A percentile compares a stretch with the other conserved stretches of the same genome.
Evolutionary conservation across 2,113 vertebrate genomes (phyloP).

Genomic region (Campylomormyrus numenius): DNA sequence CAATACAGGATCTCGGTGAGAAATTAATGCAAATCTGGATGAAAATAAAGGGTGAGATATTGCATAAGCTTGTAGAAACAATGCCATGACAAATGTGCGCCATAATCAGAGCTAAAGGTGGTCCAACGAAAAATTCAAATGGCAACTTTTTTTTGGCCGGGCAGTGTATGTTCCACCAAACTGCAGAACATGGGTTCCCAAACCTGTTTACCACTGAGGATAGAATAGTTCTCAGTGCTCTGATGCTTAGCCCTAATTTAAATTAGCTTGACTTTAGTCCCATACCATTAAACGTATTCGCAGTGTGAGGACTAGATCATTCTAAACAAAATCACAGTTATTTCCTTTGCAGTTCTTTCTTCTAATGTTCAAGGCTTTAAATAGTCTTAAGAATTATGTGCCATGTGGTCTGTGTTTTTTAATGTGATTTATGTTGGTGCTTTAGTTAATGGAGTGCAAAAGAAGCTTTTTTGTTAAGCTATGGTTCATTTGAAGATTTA

Average conservation of each 20-base stretch:
- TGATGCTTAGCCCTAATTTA: not conserved
- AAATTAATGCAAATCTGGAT: too few relatives aligned
- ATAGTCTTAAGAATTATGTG: not conserved
- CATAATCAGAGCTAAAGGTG: too few relatives aligned
- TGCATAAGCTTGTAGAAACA: too few relatives aligned
- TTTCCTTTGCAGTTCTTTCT: not conserved
- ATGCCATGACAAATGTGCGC: too few relatives aligned
- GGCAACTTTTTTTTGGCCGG: not conserved
- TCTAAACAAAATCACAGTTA: not conserved
- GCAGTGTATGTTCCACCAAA: not conserved
- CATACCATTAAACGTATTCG: not conserved
- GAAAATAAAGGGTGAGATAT: too few relatives aligned
- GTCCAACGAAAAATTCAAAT: too few relatives aligned
- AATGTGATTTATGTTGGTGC: conserved; percentile 54
- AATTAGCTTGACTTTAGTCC: not conserved
- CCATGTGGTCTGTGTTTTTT: conserved; percentile 33
- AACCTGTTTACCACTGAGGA: not conserved
- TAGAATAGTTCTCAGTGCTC: not conserved
- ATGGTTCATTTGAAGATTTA: conserved; percentile 51
- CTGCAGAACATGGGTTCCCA: not conserved
- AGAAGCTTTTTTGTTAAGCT: conserved; percentile 42
- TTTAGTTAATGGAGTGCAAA: conserved; percentile 55
- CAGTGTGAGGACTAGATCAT: not conserved
- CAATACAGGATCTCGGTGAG: too few relatives aligned
- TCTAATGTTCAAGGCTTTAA: not conserved